Conservation (phyloP, 2,888 invertebrate species). For the Heteromyza rotundicornis region DNA sequence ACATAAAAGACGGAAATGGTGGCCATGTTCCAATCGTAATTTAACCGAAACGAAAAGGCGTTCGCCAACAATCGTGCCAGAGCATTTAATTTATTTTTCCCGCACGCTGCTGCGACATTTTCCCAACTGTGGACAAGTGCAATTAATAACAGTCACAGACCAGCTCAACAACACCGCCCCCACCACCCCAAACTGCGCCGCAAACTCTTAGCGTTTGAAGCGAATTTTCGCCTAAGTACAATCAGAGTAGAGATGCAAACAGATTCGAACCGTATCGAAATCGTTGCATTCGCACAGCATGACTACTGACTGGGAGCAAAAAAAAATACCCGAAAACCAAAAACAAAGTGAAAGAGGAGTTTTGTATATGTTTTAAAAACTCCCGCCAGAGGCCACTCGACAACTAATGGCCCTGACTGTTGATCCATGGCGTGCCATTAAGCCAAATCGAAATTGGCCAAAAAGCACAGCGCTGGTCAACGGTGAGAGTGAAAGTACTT, state of each 20-base stretch:
- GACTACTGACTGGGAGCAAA: not conserved
- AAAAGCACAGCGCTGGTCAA: slow-evolving; percentile 3
- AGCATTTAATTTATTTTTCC: slow-evolving; percentile 14
- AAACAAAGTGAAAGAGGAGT: no score
- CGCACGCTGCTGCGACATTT: slow-evolving; percentile 26
- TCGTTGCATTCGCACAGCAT: slow-evolving; percentile 7
- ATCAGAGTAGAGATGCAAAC: not conserved
- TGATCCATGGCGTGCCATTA: slow-evolving; percentile 17
- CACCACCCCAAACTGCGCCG: not conserved
- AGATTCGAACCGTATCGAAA: slow-evolving; percentile 12
- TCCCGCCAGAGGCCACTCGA: slow-evolving; percentile 8
- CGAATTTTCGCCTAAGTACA: not conserved
- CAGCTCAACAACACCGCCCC: not conserved
- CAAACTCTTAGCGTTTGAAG: not conserved
- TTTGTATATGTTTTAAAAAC: no score
- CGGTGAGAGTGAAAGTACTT: slow-evolving; percentile 17
- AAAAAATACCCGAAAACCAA: not conserved
- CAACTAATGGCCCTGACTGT: slow-evolving; percentile 6
- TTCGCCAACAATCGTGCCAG: not conserved
- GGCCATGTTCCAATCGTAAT: not conserved
- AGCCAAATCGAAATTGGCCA: slow-evolving; percentile 22
- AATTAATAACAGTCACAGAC: slow-evolving; percentile 26
- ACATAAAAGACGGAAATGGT: slow-evolving; percentile 2
- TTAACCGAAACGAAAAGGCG: not conserved
- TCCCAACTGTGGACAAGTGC: slow-evolving; percentile 27